Conservation (phyloP, 2,113 vertebrate species). For the Cyprinodon variegatus region DNA sequence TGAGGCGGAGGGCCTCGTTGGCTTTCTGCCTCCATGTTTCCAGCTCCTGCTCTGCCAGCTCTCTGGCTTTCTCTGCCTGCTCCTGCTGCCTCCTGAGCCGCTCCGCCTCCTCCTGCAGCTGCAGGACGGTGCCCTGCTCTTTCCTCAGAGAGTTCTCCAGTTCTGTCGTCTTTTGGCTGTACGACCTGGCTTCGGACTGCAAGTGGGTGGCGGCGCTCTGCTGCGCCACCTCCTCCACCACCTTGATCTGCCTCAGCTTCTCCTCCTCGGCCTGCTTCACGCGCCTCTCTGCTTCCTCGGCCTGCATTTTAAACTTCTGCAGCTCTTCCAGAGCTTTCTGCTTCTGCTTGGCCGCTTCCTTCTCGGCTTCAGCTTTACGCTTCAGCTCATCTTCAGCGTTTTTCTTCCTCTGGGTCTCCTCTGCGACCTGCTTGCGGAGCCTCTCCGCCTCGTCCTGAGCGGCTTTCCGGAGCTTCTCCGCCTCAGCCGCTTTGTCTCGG, state of each 20-base stretch:
- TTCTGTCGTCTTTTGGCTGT: slow-evolving; percentile 83
- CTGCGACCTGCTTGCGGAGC: slow-evolving; percentile 88
- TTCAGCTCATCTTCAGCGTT: slow-evolving; percentile 92
- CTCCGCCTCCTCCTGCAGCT: slow-evolving; percentile 90
- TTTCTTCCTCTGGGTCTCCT: slow-evolving; percentile 92
- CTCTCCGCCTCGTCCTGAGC: slow-evolving; percentile 94
- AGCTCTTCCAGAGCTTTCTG: slow-evolving; percentile 88
- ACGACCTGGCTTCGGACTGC: slow-evolving; percentile 84
- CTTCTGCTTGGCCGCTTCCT: slow-evolving; percentile 89
- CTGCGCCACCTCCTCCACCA: slow-evolving; percentile 88
- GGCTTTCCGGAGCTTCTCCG: slow-evolving; percentile 85
- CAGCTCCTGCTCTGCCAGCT: slow-evolving; percentile 90
- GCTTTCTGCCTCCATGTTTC: slow-evolving; percentile 96
- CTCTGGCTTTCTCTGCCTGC: slow-evolving; percentile 85
- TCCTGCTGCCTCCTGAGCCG: slow-evolving; percentile 85
- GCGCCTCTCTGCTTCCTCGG: slow-evolving; percentile 89
- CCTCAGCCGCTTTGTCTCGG: slow-evolving; percentile 82
- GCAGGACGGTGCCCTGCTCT: slow-evolving; percentile 86
- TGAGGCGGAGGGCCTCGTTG: slow-evolving; percentile 90
- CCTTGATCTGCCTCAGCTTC: slow-evolving; percentile 87
- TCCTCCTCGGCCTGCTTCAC: slow-evolving; percentile 91
- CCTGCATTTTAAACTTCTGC: slow-evolving; percentile 87
- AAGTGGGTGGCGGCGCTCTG: slow-evolving; percentile 83
- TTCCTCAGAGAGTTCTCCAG: slow-evolving; percentile 90
- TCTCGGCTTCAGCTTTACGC: slow-evolving; percentile 88